Evolutionary conservation across 2,797 vertebrate genomes (phyloP).

Genomic region (Paratrypauchen microcephalus): DNA sequence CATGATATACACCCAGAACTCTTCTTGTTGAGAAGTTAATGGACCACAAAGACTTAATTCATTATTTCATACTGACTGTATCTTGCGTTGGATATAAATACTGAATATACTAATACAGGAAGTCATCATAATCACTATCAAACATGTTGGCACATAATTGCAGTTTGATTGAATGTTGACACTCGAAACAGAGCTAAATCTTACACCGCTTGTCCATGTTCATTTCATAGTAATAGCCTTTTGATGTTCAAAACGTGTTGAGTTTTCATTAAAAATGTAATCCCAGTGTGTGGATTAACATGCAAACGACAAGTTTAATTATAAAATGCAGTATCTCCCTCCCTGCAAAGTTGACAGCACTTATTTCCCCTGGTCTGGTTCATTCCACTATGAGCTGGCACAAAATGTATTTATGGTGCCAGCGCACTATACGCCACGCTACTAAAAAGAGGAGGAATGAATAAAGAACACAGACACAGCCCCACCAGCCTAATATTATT

Average conservation of each 20-base stretch:
- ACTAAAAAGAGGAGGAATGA: slow-evolving; percentile 11
- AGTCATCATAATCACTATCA: background rate
- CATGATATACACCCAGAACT: background rate
- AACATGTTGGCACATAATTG: background rate
- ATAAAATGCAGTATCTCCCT: slow-evolving; percentile 4
- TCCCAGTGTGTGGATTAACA: slow-evolving; percentile 12
- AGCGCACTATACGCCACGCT: slow-evolving; percentile 29
- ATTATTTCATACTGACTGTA: no score
- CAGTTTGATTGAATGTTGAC: slow-evolving; percentile 1
- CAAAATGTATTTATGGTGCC: slow-evolving; percentile 58
- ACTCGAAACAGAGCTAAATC: background rate
- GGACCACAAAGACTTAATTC: no score
- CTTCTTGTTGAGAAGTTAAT: no score
- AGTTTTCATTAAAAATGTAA: slow-evolving; percentile 10
- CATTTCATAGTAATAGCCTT: background rate
- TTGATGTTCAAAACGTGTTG: background rate
- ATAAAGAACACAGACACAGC: slow-evolving; percentile 20
- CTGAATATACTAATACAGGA: background rate
- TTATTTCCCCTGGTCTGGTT: background rate
- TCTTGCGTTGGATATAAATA: background rate
- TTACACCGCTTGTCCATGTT: background rate
- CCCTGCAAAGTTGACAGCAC: slow-evolving; percentile 4
- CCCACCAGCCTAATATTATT: slow-evolving; percentile 40
- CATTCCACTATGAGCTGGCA: slow-evolving; percentile 51
- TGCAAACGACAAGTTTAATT: slow-evolving; percentile 1